A percentile compares a stretch with the other conserved stretches of the same genome.
These are phyloP conservation scores for Amphipyra berbera DNA, from an alignment of 2,888 invertebrate genomes.

Conservation along the genomic window DNA sequence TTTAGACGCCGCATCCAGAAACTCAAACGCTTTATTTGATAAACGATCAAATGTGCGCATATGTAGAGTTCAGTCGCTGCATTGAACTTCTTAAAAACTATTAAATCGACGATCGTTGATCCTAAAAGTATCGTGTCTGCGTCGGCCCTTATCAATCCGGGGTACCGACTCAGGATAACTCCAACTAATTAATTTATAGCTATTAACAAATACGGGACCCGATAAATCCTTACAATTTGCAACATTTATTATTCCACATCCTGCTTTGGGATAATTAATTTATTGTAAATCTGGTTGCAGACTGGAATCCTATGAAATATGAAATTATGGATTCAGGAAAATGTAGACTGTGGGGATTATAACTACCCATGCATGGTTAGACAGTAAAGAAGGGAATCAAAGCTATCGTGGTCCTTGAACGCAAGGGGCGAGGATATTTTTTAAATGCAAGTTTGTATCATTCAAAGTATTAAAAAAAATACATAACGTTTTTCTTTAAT, in stretches of 20 bases:
- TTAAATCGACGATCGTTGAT: no score
- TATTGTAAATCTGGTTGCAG: slow-evolving; percentile 42
- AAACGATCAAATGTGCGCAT: no score
- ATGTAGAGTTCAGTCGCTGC: no score
- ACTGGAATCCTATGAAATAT: slow-evolving; percentile 8
- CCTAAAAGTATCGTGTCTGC: no score
- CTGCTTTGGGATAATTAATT: slow-evolving; percentile 53
- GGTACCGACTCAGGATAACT: slow-evolving; percentile 46
- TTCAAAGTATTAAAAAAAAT: no score
- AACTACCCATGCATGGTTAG: not conserved
- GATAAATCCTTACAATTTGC: slow-evolving; percentile 59
- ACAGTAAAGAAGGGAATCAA: not conserved
- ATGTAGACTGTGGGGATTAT: not conserved
- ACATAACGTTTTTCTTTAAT: no score
- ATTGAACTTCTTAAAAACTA: no score
- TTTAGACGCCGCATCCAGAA: no score
- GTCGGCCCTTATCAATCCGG: slow-evolving; percentile 47
- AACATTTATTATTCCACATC: slow-evolving; percentile 61
- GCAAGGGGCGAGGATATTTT: no score
- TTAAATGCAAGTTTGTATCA: no score
- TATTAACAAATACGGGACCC: slow-evolving; percentile 58
- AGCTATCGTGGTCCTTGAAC: no score
- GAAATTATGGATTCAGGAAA: slow-evolving; percentile 2
- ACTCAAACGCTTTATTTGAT: no score
- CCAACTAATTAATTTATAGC: slow-evolving; percentile 63